These are phyloP conservation scores for Crambe crambe DNA, from an alignment of 37 sponge, comb jelly and placozoan species.

Conservation along the genomic window DNA sequence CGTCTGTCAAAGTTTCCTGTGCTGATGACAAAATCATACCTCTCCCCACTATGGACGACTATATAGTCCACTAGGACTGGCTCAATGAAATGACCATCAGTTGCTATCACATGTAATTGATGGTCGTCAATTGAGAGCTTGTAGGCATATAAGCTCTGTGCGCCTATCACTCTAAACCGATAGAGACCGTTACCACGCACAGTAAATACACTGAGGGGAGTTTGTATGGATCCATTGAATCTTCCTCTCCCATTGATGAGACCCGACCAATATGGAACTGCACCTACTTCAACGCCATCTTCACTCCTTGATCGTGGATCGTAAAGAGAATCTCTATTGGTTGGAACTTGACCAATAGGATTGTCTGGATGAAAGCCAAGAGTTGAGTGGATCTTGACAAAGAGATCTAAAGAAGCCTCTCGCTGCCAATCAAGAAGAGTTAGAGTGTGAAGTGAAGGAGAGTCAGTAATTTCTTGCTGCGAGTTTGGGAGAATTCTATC, in stretches of 20 bases:
- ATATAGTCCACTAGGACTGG: constrained; percentile 64
- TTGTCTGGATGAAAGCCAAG: constrained; percentile 18
- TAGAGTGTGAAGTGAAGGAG: constrained; percentile 57
- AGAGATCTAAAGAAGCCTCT: constrained; percentile 35
- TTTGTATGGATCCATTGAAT: neutral
- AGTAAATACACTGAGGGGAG: constrained; percentile 3
- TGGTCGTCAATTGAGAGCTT: constrained; percentile 74
- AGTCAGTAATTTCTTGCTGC: constrained; percentile 26
- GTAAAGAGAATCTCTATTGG: neutral
- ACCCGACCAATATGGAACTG: constrained; percentile 60
- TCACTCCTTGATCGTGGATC: neutral
- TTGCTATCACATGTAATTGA: constrained; percentile 56
- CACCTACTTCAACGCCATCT: constrained; percentile 56
- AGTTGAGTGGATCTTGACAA: constrained; percentile 14
- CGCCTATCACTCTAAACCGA: constrained; percentile 76
- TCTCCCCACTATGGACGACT: constrained; percentile 72
- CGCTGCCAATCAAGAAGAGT: constrained; percentile 56
- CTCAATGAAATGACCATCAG: constrained; percentile 63
- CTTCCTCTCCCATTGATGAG: constrained; percentile 76
- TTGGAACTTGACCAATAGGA: constrained; percentile 15
- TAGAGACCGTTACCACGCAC: constrained; percentile 29
- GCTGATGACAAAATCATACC: constrained; percentile 70
- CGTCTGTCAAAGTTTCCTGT: constrained; percentile 5
- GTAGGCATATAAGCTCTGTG: constrained; percentile 66
- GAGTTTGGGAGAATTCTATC: neutral